Conservation (phyloP, 53 echinoderm and acorn worm species). For the Echinometra lucunter region DNA sequence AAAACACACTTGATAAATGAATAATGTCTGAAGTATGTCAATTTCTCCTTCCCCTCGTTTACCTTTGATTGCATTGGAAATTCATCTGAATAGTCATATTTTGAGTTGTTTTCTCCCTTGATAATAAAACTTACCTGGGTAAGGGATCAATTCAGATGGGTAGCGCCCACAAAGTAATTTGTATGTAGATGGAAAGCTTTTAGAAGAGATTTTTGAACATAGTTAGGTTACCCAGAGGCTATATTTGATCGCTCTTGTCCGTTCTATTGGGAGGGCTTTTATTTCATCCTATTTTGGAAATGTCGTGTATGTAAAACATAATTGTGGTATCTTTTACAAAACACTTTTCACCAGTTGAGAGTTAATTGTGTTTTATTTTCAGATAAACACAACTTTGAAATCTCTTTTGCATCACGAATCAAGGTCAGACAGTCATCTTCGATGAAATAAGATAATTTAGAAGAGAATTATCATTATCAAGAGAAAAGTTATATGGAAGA, state of each 20-base stretch:
- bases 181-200: slow-evolving; percentile 47
- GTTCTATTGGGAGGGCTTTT: not conserved
- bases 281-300: not conserved
- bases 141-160: slow-evolving; percentile 1
- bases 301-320: not conserved
- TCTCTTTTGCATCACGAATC: not conserved
- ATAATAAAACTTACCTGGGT: not conserved
- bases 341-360: not conserved
- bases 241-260: not conserved
- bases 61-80: not conserved
- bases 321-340: not conserved
- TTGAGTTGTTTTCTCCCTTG: slow-evolving; percentile 11
- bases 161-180: slow-evolving; percentile 50
- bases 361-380: not conserved
- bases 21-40: not conserved
- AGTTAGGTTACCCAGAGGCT: slow-evolving; percentile 5
- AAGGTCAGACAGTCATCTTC: not conserved
- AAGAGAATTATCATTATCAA: not conserved
- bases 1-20: not conserved
- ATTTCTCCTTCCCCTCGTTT: not conserved
- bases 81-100: not conserved
- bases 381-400: not conserved
- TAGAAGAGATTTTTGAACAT: slow-evolving; percentile 5
- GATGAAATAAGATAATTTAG: no score
- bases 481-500: not conserved